Evolutionary conservation across 2,888 invertebrate genomes (phyloP).

Genomic region (Tricholauxania praeusta): DNA sequence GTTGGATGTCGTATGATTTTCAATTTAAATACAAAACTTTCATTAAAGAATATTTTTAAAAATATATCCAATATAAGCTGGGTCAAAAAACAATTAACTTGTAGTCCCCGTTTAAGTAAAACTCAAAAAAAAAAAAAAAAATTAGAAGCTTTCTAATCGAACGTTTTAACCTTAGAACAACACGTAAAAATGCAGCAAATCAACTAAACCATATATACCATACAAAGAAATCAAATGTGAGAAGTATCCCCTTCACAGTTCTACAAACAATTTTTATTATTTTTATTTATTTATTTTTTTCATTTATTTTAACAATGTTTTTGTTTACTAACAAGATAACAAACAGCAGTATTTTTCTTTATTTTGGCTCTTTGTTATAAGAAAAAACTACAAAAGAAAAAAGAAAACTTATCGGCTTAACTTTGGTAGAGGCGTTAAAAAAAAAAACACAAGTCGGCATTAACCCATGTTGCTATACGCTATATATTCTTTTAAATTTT

Average conservation of each 20-base stretch:
- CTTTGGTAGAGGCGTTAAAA: no score
- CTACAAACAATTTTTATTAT: slow-evolving; percentile 60
- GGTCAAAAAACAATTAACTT: slow-evolving; percentile 44
- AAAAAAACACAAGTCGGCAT: no score
- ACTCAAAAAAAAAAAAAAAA: slow-evolving; percentile 12
- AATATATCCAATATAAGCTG: slow-evolving; percentile 31
- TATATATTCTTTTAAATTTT: no score
- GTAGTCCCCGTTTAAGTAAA: slow-evolving; percentile 35
- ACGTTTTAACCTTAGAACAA: slow-evolving; percentile 33
- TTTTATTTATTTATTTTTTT: slow-evolving; percentile 39
- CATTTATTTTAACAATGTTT: no score
- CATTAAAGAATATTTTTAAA: background rate
- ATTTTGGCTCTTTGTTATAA: no score
- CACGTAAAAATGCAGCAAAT: slow-evolving; percentile 21
- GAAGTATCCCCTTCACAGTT: slow-evolving; percentile 87
- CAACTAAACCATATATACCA: slow-evolving; percentile 30
- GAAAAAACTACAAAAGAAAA: no score
- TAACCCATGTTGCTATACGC: no score
- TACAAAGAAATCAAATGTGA: slow-evolving; percentile 69
- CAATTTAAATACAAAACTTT: slow-evolving; percentile 19
- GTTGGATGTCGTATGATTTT: slow-evolving; percentile 67
- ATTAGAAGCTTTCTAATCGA: slow-evolving; percentile 38
- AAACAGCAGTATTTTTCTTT: no score
- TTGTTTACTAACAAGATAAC: no score
- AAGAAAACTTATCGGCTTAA: no score